Percentiles rank a stretch among this genome's conserved stretches.
phyloP scores from a whole-genome alignment of 2,888 invertebrate genomes.

The Alloplasta piceator region DNA sequence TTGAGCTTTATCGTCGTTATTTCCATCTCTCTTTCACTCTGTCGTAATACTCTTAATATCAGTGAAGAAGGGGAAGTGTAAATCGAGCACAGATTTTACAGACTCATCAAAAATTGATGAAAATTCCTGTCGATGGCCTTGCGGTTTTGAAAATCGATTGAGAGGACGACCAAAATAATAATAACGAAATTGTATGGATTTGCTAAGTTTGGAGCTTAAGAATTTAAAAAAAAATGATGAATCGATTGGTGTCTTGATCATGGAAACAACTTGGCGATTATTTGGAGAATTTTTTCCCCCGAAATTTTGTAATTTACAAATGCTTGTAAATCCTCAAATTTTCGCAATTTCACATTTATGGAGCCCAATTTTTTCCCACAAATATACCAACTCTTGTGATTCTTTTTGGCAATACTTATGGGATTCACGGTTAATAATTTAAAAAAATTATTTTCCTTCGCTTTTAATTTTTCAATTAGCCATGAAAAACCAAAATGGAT shows the following conservation, averaged over 20 bases:
- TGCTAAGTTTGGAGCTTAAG: neutral
- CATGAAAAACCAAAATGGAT: too few species aligned
- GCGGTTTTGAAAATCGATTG: neutral
- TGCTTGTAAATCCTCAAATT: neutral
- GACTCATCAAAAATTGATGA: neutral
- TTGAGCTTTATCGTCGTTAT: constrained; percentile 9
- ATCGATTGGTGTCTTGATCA: too few species aligned
- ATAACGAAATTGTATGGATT: neutral
- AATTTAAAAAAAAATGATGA: neutral
- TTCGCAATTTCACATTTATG: too few species aligned
- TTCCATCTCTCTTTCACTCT: neutral
- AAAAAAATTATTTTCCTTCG: too few species aligned
- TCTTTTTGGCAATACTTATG: too few species aligned
- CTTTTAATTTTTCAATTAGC: too few species aligned
- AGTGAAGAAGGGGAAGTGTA: neutral
- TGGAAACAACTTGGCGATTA: neutral
- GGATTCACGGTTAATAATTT: too few species aligned
- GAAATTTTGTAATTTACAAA: too few species aligned
- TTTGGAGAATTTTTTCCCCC: neutral
- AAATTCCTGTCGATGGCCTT: neutral
- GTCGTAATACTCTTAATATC: neutral
- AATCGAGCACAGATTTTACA: neutral
- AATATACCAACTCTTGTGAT: too few species aligned
- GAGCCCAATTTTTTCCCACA: too few species aligned
- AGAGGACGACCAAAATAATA: neutral